These are phyloP conservation scores for Lysandra coridon DNA, from an alignment of 2,888 invertebrate species.

Conservation along the genomic window DNA sequence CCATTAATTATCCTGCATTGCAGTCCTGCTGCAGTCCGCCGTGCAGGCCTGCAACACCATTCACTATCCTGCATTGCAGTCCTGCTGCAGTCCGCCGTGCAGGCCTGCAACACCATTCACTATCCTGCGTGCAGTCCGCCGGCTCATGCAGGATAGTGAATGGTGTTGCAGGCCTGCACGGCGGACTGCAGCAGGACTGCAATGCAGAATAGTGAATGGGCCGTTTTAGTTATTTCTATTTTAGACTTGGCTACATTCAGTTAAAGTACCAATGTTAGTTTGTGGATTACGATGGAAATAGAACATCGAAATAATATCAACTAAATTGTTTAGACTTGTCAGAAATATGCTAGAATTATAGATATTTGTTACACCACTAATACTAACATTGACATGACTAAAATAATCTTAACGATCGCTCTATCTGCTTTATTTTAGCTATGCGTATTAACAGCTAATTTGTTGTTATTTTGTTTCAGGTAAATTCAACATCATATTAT, in stretches of 20 bases:
- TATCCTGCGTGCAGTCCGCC: too few species aligned
- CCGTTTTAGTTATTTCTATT: background rate
- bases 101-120: too few species aligned
- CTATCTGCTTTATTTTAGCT: background rate
- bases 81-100: too few species aligned
- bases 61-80: too few species aligned
- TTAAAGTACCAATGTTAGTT: background rate
- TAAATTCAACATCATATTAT: background rate
- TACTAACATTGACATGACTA: background rate
- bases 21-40: too few species aligned
- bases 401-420: background rate
- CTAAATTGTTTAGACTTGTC: background rate
- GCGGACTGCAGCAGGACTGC: too few species aligned
- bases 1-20: too few species aligned
- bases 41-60: too few species aligned
- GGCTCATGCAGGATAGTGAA: too few species aligned
- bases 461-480: slow-evolving; percentile 4
- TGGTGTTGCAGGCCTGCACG: too few species aligned
- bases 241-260: background rate
- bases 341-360: background rate
- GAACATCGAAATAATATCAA: background rate
- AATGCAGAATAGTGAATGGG: too few species aligned
- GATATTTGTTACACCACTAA: background rate
- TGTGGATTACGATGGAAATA: background rate
- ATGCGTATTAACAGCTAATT: background rate